Conservation (phyloP, 30 jellyfish, hydroid and myxozoan genomes). For the Hydractinia echinata region DNA sequence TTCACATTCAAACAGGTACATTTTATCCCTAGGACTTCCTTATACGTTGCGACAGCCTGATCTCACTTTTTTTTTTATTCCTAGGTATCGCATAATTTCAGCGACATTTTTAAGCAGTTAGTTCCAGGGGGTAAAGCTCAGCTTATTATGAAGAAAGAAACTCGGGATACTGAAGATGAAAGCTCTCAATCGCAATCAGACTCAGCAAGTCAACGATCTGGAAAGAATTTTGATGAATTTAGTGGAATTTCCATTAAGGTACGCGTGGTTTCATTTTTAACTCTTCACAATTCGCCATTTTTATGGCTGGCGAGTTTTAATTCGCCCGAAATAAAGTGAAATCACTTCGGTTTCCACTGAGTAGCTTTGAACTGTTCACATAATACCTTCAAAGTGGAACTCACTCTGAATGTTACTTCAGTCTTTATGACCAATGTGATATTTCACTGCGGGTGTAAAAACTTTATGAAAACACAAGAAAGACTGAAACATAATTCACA, state of each 20-base stretch:
- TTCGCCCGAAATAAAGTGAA: no score
- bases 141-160: conserved; percentile 74
- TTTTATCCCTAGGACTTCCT: background rate
- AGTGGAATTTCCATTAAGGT: conserved; percentile 97
- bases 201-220: conserved; percentile 45
- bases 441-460: no score
- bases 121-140: conserved; percentile 93
- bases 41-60: background rate
- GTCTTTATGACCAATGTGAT: no score
- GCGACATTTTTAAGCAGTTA: conserved; percentile 80
- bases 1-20: conserved; percentile 93
- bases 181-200: conserved; percentile 13
- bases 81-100: conserved; percentile 85
- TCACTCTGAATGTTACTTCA: no score
- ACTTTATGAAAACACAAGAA: no score
- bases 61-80: background rate
- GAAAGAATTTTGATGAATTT: conserved; percentile 76
- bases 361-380: no score
- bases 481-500: no score
- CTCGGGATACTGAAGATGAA: conserved; percentile 48
- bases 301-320: no score
- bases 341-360: no score
- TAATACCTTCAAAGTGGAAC: no score
- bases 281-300: no score
- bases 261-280: background rate